Conservation (phyloP, 2,113 vertebrate species). For the Thryonomys swinderianus region DNA sequence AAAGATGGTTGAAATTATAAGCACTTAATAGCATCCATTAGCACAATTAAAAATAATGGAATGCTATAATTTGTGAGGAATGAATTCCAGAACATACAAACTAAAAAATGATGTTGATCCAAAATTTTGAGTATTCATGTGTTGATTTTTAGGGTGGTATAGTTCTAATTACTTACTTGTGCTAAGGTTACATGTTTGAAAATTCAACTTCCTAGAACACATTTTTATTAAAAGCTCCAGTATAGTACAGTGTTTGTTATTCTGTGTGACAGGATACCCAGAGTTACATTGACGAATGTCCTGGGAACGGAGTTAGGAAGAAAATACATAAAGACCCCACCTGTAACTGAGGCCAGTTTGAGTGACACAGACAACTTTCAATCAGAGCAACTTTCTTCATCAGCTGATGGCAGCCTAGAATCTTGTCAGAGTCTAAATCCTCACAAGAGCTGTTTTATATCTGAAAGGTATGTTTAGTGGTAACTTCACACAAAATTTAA, state of each 20-base stretch:
- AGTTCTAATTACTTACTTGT: constrained; percentile 46
- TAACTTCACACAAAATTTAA: constrained; percentile 61
- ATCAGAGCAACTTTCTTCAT: constrained; percentile 84
- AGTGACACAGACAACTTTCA: constrained; percentile 85
- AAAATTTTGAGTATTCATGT: constrained; percentile 33
- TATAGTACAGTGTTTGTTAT: constrained; percentile 81
- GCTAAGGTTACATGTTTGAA: constrained; percentile 60
- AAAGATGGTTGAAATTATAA: constrained; percentile 48
- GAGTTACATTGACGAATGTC: constrained; percentile 89
- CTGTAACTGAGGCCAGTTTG: constrained; percentile 84
- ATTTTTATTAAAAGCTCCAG: constrained; percentile 66
- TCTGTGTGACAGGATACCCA: constrained; percentile 89
- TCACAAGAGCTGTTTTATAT: constrained; percentile 85
- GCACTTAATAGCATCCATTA: not conserved
- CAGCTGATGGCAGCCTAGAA: constrained; percentile 85
- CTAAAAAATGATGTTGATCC: constrained; percentile 5
- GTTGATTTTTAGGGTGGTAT: constrained; percentile 43
- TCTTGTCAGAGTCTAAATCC: constrained; percentile 86
- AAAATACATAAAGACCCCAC: constrained; percentile 84
- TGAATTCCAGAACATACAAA: not conserved
- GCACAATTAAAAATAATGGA: constrained; percentile 11
- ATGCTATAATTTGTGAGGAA: not conserved
- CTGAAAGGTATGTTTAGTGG: constrained; percentile 88
- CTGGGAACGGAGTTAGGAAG: constrained; percentile 89
- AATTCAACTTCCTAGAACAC: constrained; percentile 58